phyloP scores from a whole-genome alignment of 2,113 vertebrate species.

The Hyperopisus bebe region DNA sequence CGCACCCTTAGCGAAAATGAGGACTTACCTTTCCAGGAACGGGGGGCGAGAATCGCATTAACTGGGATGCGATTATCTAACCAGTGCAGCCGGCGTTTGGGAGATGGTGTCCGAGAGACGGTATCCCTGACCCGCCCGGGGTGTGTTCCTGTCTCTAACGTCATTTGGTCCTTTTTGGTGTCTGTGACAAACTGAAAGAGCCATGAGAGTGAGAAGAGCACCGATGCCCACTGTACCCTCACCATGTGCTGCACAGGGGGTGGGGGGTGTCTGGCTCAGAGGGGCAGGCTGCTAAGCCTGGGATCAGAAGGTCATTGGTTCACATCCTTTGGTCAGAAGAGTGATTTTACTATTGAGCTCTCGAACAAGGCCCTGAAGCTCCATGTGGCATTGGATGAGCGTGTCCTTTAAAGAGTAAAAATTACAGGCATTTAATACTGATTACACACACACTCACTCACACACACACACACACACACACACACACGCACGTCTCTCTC shows the following conservation, averaged over 20 bases:
- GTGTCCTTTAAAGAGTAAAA: background rate
- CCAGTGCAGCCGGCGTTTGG: background rate
- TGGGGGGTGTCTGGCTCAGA: background rate
- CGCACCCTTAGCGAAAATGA: background rate
- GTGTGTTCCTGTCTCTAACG: background rate
- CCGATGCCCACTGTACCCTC: background rate
- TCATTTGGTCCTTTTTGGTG: background rate
- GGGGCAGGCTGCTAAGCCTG: background rate
- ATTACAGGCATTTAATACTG: too few species aligned
- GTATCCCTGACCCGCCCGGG: background rate
- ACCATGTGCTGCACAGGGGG: background rate
- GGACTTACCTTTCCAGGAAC: background rate
- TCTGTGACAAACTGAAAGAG: background rate
- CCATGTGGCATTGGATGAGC: background rate
- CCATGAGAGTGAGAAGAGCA: background rate
- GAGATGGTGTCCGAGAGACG: background rate
- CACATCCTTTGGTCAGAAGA: background rate
- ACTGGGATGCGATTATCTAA: background rate
- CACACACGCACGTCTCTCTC: background rate
- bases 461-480: background rate
- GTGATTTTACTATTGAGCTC: background rate
- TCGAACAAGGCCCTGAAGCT: background rate
- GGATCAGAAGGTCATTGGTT: background rate
- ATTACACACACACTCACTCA: background rate
- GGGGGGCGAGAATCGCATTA: background rate